These are phyloP conservation scores for Xenus cinereus DNA, from an alignment of 2,113 vertebrate species.

Conservation along the genomic window DNA sequence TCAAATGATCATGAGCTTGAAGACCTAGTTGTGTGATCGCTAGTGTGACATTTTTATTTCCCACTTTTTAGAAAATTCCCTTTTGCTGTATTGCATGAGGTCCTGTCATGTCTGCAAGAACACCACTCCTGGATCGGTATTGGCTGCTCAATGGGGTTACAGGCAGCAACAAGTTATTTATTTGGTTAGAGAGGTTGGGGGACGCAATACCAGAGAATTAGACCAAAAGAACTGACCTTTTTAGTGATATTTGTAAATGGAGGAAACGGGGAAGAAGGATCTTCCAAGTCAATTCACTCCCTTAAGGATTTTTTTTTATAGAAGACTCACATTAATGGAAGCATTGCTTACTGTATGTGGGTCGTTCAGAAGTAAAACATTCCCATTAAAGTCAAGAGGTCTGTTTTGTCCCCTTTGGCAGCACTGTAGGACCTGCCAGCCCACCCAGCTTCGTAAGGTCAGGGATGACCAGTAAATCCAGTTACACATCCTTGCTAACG, in stretches of 20 bases:
- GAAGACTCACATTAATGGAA: background rate
- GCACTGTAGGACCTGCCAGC: background rate
- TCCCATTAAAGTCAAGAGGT: background rate
- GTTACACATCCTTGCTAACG: background rate
- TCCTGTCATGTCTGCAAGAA: constrained; percentile 35
- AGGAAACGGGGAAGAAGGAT: background rate
- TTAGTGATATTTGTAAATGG: background rate
- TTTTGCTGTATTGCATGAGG: constrained; percentile 40
- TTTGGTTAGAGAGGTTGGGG: background rate
- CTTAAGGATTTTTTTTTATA: background rate
- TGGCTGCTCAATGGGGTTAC: background rate
- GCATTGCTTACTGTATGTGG: background rate
- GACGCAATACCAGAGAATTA: background rate
- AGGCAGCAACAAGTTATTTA: background rate
- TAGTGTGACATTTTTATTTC: constrained; percentile 32
- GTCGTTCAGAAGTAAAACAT: background rate
- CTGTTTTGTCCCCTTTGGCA: background rate
- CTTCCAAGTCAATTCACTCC: background rate
- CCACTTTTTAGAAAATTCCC: constrained; percentile 37
- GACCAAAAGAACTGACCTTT: background rate
- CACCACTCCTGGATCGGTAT: background rate
- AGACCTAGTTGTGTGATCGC: constrained; percentile 29
- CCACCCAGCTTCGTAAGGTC: background rate
- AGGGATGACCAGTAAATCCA: background rate
- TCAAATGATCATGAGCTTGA: constrained; percentile 40